phyloP scores from a whole-genome alignment of 2,113 vertebrate genomes.

The Otocyon megalotis region DNA sequence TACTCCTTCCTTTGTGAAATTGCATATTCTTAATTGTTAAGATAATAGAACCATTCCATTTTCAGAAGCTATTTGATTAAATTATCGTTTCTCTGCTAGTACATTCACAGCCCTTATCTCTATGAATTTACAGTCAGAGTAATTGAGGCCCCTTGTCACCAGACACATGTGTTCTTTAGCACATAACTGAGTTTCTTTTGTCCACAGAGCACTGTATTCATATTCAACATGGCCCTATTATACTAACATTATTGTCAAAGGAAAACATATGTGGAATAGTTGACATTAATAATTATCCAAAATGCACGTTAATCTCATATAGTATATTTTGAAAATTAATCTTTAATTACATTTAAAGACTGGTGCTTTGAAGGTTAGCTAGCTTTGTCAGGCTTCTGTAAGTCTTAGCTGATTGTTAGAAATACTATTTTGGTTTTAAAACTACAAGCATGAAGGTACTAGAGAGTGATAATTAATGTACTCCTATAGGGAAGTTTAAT shows the following conservation, averaged over 20 bases:
- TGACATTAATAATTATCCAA: neutral
- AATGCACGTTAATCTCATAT: neutral
- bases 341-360: constrained; percentile 39
- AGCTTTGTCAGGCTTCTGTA: constrained; percentile 14
- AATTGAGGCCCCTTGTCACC: neutral
- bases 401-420: constrained; percentile 71
- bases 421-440: constrained; percentile 72
- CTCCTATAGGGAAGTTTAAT: constrained; percentile 59
- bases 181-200: neutral
- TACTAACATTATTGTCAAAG: neutral
- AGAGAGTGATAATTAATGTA: constrained; percentile 29
- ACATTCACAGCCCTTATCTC: neutral
- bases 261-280: neutral
- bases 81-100: neutral
- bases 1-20: neutral
- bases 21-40: neutral
- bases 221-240: neutral
- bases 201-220: neutral
- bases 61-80: constrained; percentile 37
- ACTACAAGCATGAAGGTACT: constrained; percentile 50
- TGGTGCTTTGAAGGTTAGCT: constrained; percentile 21
- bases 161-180: neutral
- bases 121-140: neutral
- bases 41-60: neutral
- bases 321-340: constrained; percentile 38